Percentiles rank a stretch among this genome's conserved stretches.
These are phyloP conservation scores for Siniperca undulata DNA, from an alignment of 2,797 vertebrate species.

Conservation along the genomic window DNA sequence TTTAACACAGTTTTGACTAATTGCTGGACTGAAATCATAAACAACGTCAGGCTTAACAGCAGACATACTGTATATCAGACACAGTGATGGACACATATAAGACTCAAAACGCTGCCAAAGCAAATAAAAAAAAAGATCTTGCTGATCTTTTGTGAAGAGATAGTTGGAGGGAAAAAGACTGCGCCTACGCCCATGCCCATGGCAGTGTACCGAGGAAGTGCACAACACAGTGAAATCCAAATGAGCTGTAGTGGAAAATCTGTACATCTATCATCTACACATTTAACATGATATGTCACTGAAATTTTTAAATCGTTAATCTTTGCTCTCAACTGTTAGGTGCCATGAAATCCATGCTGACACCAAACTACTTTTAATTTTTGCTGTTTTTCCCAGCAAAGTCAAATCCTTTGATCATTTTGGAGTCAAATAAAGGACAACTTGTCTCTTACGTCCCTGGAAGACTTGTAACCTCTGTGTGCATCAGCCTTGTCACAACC, in stretches of 20 bases:
- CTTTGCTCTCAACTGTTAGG: neutral
- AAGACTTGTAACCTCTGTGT: conserved; percentile 31
- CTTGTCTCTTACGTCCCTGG: neutral
- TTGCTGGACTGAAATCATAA: conserved; percentile 15
- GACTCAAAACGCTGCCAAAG: conserved; percentile 43
- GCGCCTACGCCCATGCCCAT: conserved; percentile 48
- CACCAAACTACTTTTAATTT: neutral
- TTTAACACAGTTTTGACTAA: neutral
- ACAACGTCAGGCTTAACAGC: conserved; percentile 14
- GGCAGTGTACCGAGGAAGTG: conserved; percentile 40
- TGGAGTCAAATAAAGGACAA: conserved; percentile 16
- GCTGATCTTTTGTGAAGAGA: conserved; percentile 30
- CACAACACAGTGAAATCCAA: conserved; percentile 29
- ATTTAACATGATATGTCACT: neutral
- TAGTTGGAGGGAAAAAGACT: conserved; percentile 45
- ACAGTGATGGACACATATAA: conserved; percentile 35
- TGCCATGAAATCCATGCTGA: conserved; percentile 16
- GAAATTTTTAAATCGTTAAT: neutral
- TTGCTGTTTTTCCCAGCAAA: conserved; percentile 5
- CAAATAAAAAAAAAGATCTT: conserved; percentile 31
- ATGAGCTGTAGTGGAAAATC: conserved; percentile 42
- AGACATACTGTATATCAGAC: conserved; percentile 22
- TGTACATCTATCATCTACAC: conserved; percentile 34
- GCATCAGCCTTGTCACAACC: conserved; percentile 51
- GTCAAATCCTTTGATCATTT: conserved; percentile 4